Evolutionary conservation across 2,888 invertebrate genomes (phyloP).

Genomic region (Andrena dorsata): DNA sequence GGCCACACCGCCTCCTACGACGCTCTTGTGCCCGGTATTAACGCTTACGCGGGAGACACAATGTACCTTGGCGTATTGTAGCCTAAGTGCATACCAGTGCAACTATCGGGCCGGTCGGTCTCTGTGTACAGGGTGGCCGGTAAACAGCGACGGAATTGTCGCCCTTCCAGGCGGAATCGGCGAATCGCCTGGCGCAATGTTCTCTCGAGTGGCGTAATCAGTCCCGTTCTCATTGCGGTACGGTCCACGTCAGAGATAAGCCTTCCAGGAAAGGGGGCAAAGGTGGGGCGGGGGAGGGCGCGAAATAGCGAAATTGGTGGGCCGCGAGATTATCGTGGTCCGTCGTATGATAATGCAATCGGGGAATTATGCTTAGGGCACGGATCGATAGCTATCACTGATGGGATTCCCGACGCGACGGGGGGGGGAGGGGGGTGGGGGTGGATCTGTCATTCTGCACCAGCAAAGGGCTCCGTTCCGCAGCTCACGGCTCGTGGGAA

Average conservation of each 20-base stretch:
- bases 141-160: constrained; percentile 54
- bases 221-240: constrained; percentile 41
- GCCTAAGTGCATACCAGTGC: constrained; percentile 69
- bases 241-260: constrained; percentile 30
- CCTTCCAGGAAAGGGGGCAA: background rate
- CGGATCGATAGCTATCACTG: constrained; percentile 23
- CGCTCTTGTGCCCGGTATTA: constrained; percentile 65
- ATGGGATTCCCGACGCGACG: constrained; percentile 7
- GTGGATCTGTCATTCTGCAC: background rate
- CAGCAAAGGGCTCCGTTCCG: background rate
- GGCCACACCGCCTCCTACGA: constrained; percentile 19
- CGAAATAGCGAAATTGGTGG: constrained; percentile 19
- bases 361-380: constrained; percentile 35
- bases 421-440: too few species aligned
- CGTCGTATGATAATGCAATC: constrained; percentile 36
- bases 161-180: constrained; percentile 22
- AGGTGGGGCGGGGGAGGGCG: background rate
- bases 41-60: constrained; percentile 71
- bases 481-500: background rate
- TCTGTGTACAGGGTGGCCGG: constrained; percentile 63
- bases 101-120: constrained; percentile 54
- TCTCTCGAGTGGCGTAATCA: constrained; percentile 37
- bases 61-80: constrained; percentile 70
- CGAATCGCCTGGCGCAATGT: constrained; percentile 46
- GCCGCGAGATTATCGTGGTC: constrained; percentile 31